Base-by-base conservation (phyloP, 2,888 invertebrate genomes). In the Hirtodrosophila confusa region DNA sequence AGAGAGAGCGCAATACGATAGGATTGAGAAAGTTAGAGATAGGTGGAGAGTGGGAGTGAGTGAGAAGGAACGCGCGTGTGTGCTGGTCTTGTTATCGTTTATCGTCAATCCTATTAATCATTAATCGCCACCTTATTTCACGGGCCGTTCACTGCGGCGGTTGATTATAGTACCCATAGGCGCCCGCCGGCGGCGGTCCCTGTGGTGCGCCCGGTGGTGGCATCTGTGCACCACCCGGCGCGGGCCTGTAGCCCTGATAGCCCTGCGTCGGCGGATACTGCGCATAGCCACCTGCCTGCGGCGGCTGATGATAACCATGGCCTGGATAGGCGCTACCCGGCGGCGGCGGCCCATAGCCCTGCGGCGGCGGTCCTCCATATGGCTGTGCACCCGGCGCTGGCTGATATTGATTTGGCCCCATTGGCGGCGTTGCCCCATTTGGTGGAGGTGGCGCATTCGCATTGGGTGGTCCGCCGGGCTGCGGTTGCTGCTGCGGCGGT, bases 141-240 rank as follows among this genome's bases (percentile, higher is more conserved):
- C 12, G 17, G 3, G 39, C 1, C 41, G 45, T 43, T 89, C 88
- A 91, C 76, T 91, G 91, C 33, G 96, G 95, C 67, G 96, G 96
- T 85, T 96, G 96, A 89, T 96, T 96, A 50, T 96, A 96, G 90
- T 96, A 96, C 37, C 95, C 94, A 89, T 96, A 96, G 64, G 94
- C 94, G 61, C 95, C 94, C 73, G 95, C 95, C 5, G 95, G 95
- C 27, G 91, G 91, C 33, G 91, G 91, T 40, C 90, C 90, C 60
- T 90, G 90, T 3, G 90, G 89, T 40, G 89, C 87, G 3, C 90
- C 89, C 4, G 93, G 93, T 37, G 93, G 93, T 88, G 93, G 93
- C 83, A 93, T 93, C 50, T 93, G 93, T 31, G 93, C 93, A 2
- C 94, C 94, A 3, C 49, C 61, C 9, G 73, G 73, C 11, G 88